These are phyloP conservation scores for Neotragus pygmaeus DNA, from an alignment of 2,113 vertebrate species.

Conservation along the genomic window DNA sequence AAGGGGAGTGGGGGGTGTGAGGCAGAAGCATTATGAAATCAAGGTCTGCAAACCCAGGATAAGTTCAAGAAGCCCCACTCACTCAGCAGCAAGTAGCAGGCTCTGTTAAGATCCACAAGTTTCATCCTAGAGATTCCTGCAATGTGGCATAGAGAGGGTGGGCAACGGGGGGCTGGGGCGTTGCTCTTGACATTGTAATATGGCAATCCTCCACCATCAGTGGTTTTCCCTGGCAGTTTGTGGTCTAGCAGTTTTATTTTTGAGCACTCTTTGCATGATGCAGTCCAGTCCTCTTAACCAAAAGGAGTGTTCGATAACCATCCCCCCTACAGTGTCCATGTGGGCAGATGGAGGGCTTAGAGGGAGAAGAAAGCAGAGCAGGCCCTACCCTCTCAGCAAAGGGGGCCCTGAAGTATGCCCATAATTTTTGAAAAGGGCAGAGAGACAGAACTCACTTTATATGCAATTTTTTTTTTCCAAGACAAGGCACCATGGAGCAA, in stretches of 20 bases:
- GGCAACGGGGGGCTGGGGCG: fast-evolving
- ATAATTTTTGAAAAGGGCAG: not conserved
- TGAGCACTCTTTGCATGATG: not conserved
- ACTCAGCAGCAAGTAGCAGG: not conserved
- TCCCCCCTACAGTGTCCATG: not conserved
- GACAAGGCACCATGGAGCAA: not conserved
- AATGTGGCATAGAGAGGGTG: not conserved
- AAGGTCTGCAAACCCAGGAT: not conserved
- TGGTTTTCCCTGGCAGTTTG: not conserved
- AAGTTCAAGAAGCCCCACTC: not conserved
- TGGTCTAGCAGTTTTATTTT: not conserved
- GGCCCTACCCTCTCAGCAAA: not conserved
- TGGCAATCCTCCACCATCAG: not conserved
- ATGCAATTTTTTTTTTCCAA: not conserved
- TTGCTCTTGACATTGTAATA: not conserved
- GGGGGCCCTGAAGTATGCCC: not conserved
- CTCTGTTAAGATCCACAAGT: not conserved
- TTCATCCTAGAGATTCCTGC: not conserved
- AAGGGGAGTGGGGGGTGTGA: not conserved
- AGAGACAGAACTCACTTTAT: not conserved
- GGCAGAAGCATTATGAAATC: not conserved
- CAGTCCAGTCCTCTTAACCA: not conserved
- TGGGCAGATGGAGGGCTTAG: not conserved
- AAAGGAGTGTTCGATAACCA: not conserved
- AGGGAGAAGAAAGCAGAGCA: not conserved